These are phyloP conservation scores for Trilocha varians DNA, from an alignment of 2,888 invertebrate genomes.

Conservation along the genomic window DNA sequence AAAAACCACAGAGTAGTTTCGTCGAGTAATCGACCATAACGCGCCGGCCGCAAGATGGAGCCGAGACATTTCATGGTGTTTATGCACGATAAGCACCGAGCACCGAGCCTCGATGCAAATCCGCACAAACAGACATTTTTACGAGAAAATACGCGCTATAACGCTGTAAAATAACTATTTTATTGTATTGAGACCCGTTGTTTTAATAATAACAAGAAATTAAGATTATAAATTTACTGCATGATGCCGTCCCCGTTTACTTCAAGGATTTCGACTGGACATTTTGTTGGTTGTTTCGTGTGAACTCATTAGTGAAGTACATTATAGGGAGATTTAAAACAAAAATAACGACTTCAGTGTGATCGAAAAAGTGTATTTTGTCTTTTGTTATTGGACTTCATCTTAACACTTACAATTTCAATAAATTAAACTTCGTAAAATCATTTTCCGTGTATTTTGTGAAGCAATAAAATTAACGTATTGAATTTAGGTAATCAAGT, in stretches of 20 bases:
- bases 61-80: slow-evolving; percentile 32
- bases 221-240: slow-evolving; percentile 65
- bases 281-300: neutral
- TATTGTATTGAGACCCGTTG: slow-evolving; percentile 56
- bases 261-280: slow-evolving; percentile 27
- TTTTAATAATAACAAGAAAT: slow-evolving; percentile 60
- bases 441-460: too few species aligned
- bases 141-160: slow-evolving; percentile 44
- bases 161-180: slow-evolving; percentile 54
- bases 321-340: neutral
- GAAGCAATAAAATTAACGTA: too few species aligned
- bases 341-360: too few species aligned
- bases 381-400: too few species aligned
- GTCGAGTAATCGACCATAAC: slow-evolving; percentile 42
- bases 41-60: slow-evolving; percentile 35
- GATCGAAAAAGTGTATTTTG: too few species aligned
- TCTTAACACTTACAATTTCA: too few species aligned
- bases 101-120: slow-evolving; percentile 48
- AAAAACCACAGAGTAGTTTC: slow-evolving; percentile 35
- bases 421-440: too few species aligned
- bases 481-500: too few species aligned
- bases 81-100: slow-evolving; percentile 43
- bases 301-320: neutral
- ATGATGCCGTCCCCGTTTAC: slow-evolving; percentile 39
- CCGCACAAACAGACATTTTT: slow-evolving; percentile 43